Conservation (phyloP, 2,113 vertebrate species). For the Aptenodytes patagonicus region DNA sequence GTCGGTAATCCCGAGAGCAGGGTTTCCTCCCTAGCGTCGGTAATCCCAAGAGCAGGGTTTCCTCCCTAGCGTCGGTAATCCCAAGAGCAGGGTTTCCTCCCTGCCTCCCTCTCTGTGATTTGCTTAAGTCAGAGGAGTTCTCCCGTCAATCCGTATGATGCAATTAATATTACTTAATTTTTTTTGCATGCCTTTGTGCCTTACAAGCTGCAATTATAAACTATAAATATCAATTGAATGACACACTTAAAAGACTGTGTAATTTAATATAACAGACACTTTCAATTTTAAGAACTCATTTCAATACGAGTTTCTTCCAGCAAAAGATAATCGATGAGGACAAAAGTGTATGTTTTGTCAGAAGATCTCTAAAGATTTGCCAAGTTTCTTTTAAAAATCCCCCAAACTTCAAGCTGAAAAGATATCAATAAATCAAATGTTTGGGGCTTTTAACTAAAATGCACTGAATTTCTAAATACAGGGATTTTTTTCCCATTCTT, state of each 20-base stretch:
- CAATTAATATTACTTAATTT: neutral
- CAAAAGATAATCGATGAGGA: neutral
- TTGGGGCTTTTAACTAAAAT: rapidly evolving
- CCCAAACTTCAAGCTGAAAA: neutral
- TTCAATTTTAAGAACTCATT: neutral
- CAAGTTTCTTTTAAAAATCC: neutral
- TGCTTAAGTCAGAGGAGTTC: neutral
- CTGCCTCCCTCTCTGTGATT: neutral
- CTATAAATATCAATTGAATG: neutral
- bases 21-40: too few relatives aligned
- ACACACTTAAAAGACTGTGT: neutral
- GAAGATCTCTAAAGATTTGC: neutral
- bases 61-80: neutral
- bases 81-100: neutral
- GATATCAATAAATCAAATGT: neutral
- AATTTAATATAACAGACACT: neutral
- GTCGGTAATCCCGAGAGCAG: rapidly evolving
- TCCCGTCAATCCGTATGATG: neutral
- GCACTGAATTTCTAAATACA: neutral
- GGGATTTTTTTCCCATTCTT: rapidly evolving
- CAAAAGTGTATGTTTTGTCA: neutral
- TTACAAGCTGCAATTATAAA: neutral
- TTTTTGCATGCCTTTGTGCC: neutral
- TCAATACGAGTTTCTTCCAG: neutral
- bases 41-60: rapidly evolving